A percentile compares a stretch with the other conserved stretches of the same genome.
phyloP scores from a whole-genome alignment of 2,113 vertebrate genomes.

The Myotis brandtii region DNA sequence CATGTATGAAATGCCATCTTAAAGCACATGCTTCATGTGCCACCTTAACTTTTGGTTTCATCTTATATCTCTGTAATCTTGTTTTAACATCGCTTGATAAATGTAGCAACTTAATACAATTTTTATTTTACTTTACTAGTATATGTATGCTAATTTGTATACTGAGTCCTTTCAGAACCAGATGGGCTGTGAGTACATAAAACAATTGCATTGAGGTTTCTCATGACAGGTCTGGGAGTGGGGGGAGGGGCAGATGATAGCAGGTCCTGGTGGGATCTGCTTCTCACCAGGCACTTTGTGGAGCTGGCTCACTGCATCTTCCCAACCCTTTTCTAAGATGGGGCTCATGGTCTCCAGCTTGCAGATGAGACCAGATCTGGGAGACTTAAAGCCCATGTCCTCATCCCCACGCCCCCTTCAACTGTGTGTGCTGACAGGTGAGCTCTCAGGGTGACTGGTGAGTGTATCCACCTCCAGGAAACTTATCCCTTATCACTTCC shows the following conservation, averaged over 20 bases:
- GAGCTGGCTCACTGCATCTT: neutral
- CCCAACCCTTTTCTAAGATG: neutral
- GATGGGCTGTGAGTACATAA: neutral
- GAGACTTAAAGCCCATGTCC: neutral
- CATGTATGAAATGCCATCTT: neutral
- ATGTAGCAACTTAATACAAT: neutral
- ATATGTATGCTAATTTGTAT: neutral
- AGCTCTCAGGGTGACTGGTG: fast-evolving
- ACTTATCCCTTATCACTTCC: neutral
- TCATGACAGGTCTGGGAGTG: neutral
- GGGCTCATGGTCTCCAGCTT: neutral
- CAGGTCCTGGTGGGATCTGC: fast-evolving
- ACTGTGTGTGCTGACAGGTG: fast-evolving
- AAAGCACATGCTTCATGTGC: neutral
- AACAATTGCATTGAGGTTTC: neutral
- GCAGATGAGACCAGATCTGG: neutral
- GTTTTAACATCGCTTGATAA: neutral
- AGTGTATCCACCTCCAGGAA: neutral
- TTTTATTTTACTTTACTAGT: neutral
- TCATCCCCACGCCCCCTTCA: fast-evolving
- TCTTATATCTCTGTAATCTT: neutral
- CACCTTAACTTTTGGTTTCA: neutral
- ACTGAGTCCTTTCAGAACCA: neutral
- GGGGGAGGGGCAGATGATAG: too few species aligned
- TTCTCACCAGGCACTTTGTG: neutral